phyloP scores from a whole-genome alignment of 2,888 invertebrate genomes.

The Podabrus alpinus region DNA sequence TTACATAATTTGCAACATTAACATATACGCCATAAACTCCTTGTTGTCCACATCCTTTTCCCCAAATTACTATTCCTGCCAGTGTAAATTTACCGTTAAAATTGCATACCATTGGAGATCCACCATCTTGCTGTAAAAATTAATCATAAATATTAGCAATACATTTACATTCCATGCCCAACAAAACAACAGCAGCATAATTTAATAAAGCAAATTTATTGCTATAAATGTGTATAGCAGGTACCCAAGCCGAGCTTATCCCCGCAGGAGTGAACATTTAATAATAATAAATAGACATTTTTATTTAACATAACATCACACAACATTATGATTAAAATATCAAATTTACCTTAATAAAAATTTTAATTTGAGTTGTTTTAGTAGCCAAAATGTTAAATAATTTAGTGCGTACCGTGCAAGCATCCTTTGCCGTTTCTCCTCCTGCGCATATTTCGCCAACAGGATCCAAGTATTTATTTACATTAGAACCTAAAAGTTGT shows the following conservation, averaged over 20 bases:
- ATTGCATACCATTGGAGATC: constrained; percentile 69
- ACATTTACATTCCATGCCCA: not conserved
- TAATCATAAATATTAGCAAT: not conserved
- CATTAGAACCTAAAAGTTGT: constrained; percentile 42
- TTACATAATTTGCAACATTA: constrained; percentile 67
- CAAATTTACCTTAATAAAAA: not conserved
- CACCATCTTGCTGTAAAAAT: constrained; percentile 70
- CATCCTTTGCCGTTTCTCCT: constrained; percentile 45
- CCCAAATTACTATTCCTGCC: constrained; percentile 74
- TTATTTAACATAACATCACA: not conserved
- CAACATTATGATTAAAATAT: not conserved
- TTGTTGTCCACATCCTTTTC: constrained; percentile 70
- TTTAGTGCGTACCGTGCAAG: constrained; percentile 47
- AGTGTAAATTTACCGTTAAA: constrained; percentile 61
- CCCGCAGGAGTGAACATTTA: not conserved
- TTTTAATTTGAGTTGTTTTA: not conserved
- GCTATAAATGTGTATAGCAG: not conserved
- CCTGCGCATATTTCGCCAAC: constrained; percentile 50
- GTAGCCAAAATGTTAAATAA: not conserved
- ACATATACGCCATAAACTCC: constrained; percentile 80
- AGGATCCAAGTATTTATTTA: constrained; percentile 47
- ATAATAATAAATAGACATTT: not conserved
- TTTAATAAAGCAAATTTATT: not conserved
- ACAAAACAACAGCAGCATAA: not conserved
- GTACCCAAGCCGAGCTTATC: not conserved